Base-by-base conservation (phyloP, 2,888 invertebrate genomes). In the Melanostoma mellinum region DNA sequence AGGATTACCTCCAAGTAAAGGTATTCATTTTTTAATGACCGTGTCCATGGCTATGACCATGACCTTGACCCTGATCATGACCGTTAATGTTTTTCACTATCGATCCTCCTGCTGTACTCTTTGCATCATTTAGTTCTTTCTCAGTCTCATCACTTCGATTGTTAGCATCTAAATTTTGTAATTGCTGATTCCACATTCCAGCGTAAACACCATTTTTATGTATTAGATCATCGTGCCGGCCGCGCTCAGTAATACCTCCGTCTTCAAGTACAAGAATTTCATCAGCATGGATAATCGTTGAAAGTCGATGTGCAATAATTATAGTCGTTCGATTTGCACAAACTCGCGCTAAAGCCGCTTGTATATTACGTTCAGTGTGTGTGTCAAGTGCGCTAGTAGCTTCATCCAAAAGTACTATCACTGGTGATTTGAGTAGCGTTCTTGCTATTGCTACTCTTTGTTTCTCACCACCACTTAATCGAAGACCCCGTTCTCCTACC, bases 361-460 rank as follows among this genome's bases (percentile, higher is more conserved):
- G 94, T 86, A 99, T 99, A 88, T 97, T 96, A 95, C 98, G 93
- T 90, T 99, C 99, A 0, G 99, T 98, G 88, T 97, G 95, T 0
- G 99, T 99, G 89, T 99, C 99, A 42, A 99, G 92, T 0, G 99
- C 98, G 68, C 98, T 98, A 0, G 97, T 97, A 2, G 97, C 99
- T 92, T 99, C 99, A 90, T 99, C 99, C 6, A 99, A 92, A 3
- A 99, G 92, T 6, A 99, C 96, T 80, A 99, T 95, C 44, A 94
- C 93, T 0, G 99, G 99, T 3, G 97, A 94, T 90, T 99, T 99
- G 33, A 99, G 93, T 33, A 99, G 93, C 0, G 99, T 99, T 85
- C 99, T 92, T 0, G 99, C 99, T 85, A 99, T 99, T 0, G 99
- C 99, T 74, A 99, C 97, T 86, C 99, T 93, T 90, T 99, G 99